Conservation (phyloP, 2,888 invertebrate genomes). For the Dermolepida albohirtum region DNA sequence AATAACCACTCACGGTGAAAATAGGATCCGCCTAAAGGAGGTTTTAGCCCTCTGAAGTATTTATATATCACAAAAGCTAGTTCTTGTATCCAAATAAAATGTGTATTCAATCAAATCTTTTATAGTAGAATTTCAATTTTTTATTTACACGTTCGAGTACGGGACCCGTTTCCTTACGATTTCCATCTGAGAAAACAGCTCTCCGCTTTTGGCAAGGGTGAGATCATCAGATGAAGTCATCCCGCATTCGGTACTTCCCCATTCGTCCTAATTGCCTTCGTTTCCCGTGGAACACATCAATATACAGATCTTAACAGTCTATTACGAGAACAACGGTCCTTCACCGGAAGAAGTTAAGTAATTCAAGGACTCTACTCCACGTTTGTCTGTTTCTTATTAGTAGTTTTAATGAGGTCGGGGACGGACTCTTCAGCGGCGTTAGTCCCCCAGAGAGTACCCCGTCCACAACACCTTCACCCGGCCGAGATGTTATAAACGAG, state of each 20-base stretch:
- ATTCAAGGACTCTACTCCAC: constrained; percentile 35
- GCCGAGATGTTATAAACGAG: constrained; percentile 30
- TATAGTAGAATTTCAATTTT: neutral
- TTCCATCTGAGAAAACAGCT: constrained; percentile 13
- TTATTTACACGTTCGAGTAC: neutral
- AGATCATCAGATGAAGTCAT: constrained; percentile 10
- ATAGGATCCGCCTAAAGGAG: too few species aligned
- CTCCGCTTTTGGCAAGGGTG: neutral
- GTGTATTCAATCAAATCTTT: constrained; percentile 19
- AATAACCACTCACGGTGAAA: too few species aligned
- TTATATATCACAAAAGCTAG: too few species aligned
- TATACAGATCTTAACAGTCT: constrained; percentile 42
- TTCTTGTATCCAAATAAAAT: too few species aligned
- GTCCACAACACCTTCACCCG: constrained; percentile 16
- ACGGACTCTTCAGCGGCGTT: constrained; percentile 21
- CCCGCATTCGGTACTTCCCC: constrained; percentile 21
- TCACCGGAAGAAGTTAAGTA: constrained; percentile 39
- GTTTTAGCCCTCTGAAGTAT: too few species aligned
- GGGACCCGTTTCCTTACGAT: constrained; percentile 5
- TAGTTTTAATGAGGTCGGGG: constrained; percentile 37
- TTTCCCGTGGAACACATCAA: constrained; percentile 47
- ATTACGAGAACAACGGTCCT: constrained; percentile 39
- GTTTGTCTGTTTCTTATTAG: constrained; percentile 39
- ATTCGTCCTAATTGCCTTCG: constrained; percentile 46
- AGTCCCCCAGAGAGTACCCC: constrained; percentile 8